Base-by-base conservation (phyloP, 2,797 vertebrate genomes). In the Cyclura pinguis region DNA sequence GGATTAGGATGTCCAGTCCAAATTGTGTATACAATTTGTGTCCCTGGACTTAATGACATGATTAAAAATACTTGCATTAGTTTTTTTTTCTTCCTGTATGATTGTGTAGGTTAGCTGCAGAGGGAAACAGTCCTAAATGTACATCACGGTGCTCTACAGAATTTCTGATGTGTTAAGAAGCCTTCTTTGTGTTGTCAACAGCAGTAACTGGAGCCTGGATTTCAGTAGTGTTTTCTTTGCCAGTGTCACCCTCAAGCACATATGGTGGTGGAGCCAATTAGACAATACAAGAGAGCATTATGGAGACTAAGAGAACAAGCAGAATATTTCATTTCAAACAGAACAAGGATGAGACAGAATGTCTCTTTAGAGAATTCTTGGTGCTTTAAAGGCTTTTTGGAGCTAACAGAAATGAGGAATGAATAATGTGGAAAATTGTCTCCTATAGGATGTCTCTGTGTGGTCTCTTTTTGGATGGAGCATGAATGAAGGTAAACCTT, bases 301-400 rank as follows among this genome's bases (percentile, higher is more conserved):
- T 85, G 87, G 74, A 27, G 50, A 5, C 87, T 87, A 52, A 91
- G 42, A 91, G 47, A 82, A 69, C 2, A 50, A 50, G 50, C 20
- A 32, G 85, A 74, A 59, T 91, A n/a, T 93, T 92, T 88, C 85
- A 85, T 20, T 82, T 22, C 91, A 3, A 32, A 8, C n/a, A 91
- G 4, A 35, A 10, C 24, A 87, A 91, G 86, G 86, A 91, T 62
- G 90, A 93, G 93, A 93, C 86, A 89, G 62, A 77, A 89, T 50
- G 76, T 92, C 91, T 95, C 93, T 94, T 90, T 94, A 91, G 94
- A 95, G 69, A 88, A 94, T 77, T 78, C 92, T 91, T 92, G 91
- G 57, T 90, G 86, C 78, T 93, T 92, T 89, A 90, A 81, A 92
- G 81, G 88, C 78, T 89, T 89, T 22, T 77, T 85, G 69, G 77